Conservation (phyloP, 2,888 invertebrate species). For the Resseliella maxima region DNA sequence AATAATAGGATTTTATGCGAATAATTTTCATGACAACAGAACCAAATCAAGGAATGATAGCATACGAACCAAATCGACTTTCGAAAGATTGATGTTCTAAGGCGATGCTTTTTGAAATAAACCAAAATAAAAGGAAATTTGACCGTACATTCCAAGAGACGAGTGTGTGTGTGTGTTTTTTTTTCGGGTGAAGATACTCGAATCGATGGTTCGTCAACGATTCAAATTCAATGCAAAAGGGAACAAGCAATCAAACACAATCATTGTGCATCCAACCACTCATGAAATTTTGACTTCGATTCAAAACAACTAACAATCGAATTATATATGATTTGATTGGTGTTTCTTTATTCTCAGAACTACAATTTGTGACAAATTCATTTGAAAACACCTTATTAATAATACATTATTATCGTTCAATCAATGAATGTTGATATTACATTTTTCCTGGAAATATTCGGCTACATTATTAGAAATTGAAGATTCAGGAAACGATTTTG, state of each 20-base stretch:
- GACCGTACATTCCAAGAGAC: too few species aligned
- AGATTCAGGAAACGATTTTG: too few species aligned
- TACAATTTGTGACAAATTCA: not conserved
- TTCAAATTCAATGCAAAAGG: not conserved
- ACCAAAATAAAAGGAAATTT: constrained; percentile 17
- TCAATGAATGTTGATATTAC: not conserved
- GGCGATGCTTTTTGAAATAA: too few species aligned
- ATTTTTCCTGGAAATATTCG: not conserved
- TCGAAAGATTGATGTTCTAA: not conserved
- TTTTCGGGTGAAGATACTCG: not conserved
- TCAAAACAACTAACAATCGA: not conserved
- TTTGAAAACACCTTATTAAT: not conserved
- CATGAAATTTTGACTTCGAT: too few species aligned
- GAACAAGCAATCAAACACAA: not conserved
- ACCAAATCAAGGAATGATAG: not conserved
- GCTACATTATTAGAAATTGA: not conserved
- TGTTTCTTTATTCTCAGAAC: not conserved
- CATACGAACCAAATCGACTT: constrained; percentile 1
- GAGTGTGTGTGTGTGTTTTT: not conserved
- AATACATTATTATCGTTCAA: not conserved
- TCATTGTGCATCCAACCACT: too few species aligned
- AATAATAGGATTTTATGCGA: not conserved
- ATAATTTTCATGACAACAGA: not conserved
- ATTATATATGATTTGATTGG: not conserved
- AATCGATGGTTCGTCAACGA: not conserved